Evolutionary conservation across 2,113 vertebrate species (phyloP).

Genomic region (Gallinago jamesoni): DNA sequence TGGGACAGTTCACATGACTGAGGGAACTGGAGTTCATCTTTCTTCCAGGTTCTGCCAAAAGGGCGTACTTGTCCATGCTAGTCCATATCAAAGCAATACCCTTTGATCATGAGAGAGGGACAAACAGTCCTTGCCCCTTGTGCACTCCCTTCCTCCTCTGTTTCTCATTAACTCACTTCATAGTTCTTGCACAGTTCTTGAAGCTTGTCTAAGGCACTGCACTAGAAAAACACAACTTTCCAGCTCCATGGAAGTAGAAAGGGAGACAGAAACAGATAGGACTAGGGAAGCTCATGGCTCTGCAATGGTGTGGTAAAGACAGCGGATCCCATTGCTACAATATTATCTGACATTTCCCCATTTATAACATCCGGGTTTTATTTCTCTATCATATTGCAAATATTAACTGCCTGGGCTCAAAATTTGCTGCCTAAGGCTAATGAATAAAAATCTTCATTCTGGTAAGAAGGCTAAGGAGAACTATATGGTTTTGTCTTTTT

Average conservation of each 20-base stretch:
- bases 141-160: not conserved
- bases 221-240: not conserved
- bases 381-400: not conserved
- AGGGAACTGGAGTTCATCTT: not conserved
- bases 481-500: not conserved
- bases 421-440: not conserved
- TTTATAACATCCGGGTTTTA: not conserved
- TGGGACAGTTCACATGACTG: not conserved
- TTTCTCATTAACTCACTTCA: not conserved
- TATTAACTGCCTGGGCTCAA: not conserved
- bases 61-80: not conserved
- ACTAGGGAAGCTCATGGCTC: not conserved
- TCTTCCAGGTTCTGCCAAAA: not conserved
- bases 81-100: not conserved
- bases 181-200: not conserved
- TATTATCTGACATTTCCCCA: not conserved
- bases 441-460: not conserved
- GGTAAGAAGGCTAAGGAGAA: not conserved
- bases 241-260: not conserved
- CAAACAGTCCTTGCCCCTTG: rapidly evolving
- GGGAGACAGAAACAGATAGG: not conserved
- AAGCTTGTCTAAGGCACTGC: not conserved
- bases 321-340: rapidly evolving
- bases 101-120: not conserved
- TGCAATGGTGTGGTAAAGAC: not conserved